Percentiles rank a stretch among this genome's conserved stretches.
Evolutionary conservation across 2,797 vertebrate genomes (phyloP).

Genomic region (Neosilurus mollespiculum): DNA sequence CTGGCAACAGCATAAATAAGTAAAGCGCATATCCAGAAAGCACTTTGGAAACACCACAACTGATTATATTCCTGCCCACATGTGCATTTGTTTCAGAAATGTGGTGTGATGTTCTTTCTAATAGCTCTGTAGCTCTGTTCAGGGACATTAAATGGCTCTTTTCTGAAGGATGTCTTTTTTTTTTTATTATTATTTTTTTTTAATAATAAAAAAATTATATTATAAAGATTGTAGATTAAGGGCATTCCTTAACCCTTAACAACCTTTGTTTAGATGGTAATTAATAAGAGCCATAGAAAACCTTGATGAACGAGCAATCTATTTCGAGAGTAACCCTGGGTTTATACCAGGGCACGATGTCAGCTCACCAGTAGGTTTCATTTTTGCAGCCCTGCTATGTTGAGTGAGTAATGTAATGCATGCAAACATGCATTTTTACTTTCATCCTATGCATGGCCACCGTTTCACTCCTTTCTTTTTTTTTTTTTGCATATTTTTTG

Average conservation of each 20-base stretch:
- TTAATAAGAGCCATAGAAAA: background rate
- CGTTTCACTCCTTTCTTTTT: background rate
- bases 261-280: background rate
- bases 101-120: background rate
- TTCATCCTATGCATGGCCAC: background rate
- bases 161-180: conserved; percentile 22
- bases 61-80: background rate
- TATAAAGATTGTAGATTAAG: background rate
- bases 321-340: background rate
- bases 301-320: background rate
- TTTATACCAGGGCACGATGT: background rate
- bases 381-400: background rate
- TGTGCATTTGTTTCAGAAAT: background rate
- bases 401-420: background rate
- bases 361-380: background rate
- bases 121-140: background rate
- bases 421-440: background rate
- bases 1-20: conserved; percentile 26
- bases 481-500: conserved; percentile 20
- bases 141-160: background rate
- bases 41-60: conserved; percentile 7
- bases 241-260: background rate
- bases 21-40: background rate
- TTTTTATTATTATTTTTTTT: conserved; percentile 20
- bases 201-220: background rate